Evolutionary conservation across 2,888 invertebrate species (phyloP).

Genomic region (Microchrysa polita): DNA sequence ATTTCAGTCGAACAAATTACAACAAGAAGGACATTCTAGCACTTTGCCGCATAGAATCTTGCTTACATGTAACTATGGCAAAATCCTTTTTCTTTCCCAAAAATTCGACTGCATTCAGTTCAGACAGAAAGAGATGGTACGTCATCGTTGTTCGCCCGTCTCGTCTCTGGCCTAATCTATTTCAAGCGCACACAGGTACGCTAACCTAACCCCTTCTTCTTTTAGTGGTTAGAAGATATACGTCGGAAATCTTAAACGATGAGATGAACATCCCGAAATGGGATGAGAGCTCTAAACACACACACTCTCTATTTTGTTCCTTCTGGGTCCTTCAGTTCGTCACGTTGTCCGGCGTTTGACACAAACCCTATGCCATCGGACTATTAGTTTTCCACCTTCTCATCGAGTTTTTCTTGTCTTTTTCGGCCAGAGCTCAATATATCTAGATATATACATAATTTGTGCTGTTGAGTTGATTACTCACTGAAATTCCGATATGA

Average conservation of each 20-base stretch:
- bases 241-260: no score
- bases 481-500: constrained; percentile 8
- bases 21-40: constrained; percentile 5
- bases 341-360: no score
- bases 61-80: neutral
- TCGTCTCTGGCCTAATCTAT: no score
- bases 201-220: no score
- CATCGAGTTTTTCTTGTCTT: neutral
- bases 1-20: constrained; percentile 36
- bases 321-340: no score
- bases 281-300: no score
- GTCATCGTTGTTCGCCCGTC: neutral
- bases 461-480: constrained; percentile 8
- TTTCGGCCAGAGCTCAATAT: neutral
- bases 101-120: constrained; percentile 1
- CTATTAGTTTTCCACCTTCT: neutral
- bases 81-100: constrained; percentile 4
- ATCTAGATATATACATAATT: no score
- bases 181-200: no score
- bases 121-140: constrained; percentile 9
- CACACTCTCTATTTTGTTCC: no score
- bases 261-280: no score
- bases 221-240: no score
- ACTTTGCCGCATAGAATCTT: neutral
- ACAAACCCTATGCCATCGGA: neutral